phyloP scores from a whole-genome alignment of 2,797 vertebrate species.

The Lagorchestes hirsutus region DNA sequence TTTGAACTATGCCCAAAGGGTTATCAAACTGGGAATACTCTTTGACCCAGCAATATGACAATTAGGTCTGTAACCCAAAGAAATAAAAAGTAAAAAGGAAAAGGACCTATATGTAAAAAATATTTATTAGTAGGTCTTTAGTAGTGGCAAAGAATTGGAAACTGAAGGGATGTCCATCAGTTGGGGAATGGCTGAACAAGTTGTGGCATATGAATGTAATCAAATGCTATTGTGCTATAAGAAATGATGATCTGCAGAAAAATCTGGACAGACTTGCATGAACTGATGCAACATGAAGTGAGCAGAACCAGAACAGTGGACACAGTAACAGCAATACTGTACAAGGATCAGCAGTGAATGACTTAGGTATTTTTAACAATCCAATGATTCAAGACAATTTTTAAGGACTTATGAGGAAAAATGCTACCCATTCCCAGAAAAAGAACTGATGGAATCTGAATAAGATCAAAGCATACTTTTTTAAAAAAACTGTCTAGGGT shows the following conservation, averaged over 20 bases:
- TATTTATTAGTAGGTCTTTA: background rate
- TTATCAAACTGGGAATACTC: background rate
- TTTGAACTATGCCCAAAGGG: background rate
- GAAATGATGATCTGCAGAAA: background rate
- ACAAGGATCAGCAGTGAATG: background rate
- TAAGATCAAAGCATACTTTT: background rate
- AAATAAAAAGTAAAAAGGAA: background rate
- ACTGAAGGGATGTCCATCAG: background rate
- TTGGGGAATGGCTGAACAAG: background rate
- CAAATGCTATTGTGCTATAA: background rate
- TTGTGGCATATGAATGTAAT: background rate
- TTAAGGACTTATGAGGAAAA: background rate
- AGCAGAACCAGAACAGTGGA: background rate
- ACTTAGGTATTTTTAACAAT: background rate
- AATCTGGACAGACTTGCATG: background rate
- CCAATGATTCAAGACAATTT: background rate
- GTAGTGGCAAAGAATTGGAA: background rate
- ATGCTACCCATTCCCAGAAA: background rate
- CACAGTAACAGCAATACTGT: background rate
- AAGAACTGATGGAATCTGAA: background rate
- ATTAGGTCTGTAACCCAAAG: background rate
- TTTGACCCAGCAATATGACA: background rate
- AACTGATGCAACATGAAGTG: background rate
- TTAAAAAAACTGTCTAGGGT: background rate
- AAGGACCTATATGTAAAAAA: background rate